These are phyloP conservation scores for Papilio protenor DNA, from an alignment of 2,888 invertebrate genomes.

Conservation along the genomic window DNA sequence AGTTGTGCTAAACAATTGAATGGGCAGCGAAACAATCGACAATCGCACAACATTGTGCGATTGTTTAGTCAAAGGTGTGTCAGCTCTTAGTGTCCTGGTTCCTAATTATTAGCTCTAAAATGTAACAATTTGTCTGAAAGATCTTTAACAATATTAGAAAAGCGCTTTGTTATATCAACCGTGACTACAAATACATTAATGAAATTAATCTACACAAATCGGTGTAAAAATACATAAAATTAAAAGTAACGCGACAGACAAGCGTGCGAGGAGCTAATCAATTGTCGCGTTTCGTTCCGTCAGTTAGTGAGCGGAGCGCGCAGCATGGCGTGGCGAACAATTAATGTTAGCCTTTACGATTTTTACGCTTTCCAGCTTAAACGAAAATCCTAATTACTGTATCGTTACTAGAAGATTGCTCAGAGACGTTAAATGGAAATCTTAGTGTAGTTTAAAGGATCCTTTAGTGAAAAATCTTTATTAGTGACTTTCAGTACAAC, in stretches of 20 bases:
- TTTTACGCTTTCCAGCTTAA: background rate
- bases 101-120: background rate
- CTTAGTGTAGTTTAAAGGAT: no score
- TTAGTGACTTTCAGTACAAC: no score
- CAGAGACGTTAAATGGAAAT: no score
- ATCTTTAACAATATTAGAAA: background rate
- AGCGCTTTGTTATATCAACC: background rate
- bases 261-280: slow-evolving; percentile 55
- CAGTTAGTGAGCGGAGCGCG: slow-evolving; percentile 53
- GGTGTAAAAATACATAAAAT: slow-evolving; percentile 51
- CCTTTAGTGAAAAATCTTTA: no score
- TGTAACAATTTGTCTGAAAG: background rate
- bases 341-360: slow-evolving; percentile 35
- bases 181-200: slow-evolving; percentile 30
- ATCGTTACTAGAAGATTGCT: background rate
- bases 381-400: background rate
- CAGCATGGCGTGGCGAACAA: slow-evolving; percentile 47
- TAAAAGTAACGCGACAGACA: slow-evolving; percentile 54
- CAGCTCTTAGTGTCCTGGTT: no score
- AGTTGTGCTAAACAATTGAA: no score
- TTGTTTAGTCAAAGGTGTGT: no score
- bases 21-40: no score
- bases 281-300: slow-evolving; percentile 58
- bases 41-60: no score
- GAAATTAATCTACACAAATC: slow-evolving; percentile 46